Evolutionary conservation across 2,797 vertebrate genomes (phyloP).

Genomic region (Phoebastria nigripes): DNA sequence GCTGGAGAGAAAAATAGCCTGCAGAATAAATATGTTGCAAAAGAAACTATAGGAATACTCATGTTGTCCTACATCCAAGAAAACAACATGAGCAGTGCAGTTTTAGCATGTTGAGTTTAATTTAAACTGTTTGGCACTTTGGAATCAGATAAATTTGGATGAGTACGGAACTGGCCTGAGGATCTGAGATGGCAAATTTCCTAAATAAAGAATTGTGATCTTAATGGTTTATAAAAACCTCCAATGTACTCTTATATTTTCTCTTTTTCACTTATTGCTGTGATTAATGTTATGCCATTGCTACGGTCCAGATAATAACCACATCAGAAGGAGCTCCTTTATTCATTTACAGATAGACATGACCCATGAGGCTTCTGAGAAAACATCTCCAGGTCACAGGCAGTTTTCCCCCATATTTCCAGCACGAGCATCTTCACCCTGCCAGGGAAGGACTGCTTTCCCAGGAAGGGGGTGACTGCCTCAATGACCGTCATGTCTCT

Average conservation of each 20-base stretch:
- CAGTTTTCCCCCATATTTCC: conserved; percentile 1
- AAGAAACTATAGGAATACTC: not conserved
- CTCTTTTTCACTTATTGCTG: not conserved
- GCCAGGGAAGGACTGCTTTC: conserved; percentile 20
- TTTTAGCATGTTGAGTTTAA: not conserved
- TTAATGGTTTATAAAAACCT: not conserved
- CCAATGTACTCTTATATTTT: not conserved
- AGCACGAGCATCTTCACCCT: not conserved
- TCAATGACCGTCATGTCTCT: not conserved
- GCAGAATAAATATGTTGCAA: not conserved
- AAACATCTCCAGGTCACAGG: not conserved
- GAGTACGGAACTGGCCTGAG: not conserved
- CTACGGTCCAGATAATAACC: conserved; percentile 7
- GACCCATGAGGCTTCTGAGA: conserved; percentile 1
- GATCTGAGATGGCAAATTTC: not conserved
- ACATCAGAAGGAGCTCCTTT: conserved; percentile 23
- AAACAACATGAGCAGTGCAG: not conserved
- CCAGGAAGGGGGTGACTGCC: not conserved
- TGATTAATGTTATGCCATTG: not conserved
- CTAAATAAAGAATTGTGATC: not conserved
- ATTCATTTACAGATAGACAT: not conserved
- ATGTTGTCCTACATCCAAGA: not conserved
- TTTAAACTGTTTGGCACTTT: not conserved
- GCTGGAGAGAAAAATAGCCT: not conserved
- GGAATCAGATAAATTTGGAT: not conserved